Evolutionary conservation across 2,113 vertebrate genomes (phyloP).

Genomic region (Neodon shergylaensis): DNA sequence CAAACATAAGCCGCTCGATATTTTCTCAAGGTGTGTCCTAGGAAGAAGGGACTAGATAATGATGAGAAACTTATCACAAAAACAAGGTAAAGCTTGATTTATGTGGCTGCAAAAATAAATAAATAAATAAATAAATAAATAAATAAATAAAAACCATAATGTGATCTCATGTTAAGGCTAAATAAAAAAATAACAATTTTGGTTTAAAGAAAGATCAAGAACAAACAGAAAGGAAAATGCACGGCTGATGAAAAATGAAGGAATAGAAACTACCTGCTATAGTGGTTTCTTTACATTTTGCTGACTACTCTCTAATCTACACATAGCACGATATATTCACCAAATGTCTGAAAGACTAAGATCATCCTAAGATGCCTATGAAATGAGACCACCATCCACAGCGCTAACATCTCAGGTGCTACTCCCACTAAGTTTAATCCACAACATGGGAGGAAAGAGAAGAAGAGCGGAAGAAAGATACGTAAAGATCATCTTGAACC

Average conservation of each 20-base stretch:
- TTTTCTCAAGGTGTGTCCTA: background rate
- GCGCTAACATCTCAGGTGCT: background rate
- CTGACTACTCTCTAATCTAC: background rate
- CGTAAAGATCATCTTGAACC: background rate
- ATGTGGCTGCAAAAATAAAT: background rate
- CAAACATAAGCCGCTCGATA: background rate
- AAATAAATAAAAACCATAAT: background rate
- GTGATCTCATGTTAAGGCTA: background rate
- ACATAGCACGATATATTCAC: too few relatives aligned
- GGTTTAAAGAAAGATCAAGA: background rate
- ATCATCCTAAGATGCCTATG: background rate
- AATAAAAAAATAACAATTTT: background rate
- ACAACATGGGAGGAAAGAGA: background rate
- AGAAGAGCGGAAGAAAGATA: background rate
- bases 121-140: background rate
- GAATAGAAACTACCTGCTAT: background rate
- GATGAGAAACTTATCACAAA: constrained; percentile 36
- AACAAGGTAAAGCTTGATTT: constrained; percentile 34
- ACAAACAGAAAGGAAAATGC: background rate
- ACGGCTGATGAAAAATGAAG: background rate
- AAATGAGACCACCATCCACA: background rate
- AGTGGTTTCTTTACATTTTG: background rate
- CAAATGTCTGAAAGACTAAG: background rate
- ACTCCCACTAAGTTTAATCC: background rate
- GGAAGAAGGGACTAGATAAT: constrained; percentile 27